Evolutionary conservation across 1,140 invertebrate species (phyloP).

Genomic region (Papilio machaon): DNA sequence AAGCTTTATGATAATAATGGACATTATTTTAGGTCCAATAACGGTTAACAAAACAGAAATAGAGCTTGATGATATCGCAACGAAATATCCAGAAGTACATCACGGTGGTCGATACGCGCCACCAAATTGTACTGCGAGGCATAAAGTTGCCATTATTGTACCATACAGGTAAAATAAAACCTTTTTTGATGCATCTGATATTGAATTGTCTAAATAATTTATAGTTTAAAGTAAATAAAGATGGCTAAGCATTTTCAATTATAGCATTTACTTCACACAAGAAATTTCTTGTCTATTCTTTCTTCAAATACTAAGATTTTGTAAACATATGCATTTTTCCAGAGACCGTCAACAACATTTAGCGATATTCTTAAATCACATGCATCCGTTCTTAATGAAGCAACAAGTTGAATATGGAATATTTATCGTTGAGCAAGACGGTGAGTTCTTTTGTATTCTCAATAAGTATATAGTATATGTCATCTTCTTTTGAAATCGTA

Average conservation of each 20-base stretch:
- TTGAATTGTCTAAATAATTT: too few relatives aligned
- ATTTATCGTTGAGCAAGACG: conserved; percentile 91
- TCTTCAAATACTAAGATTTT: background rate
- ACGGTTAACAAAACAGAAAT: conserved; percentile 76
- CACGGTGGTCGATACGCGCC: conserved; percentile 91
- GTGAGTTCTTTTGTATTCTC: conserved; percentile 62
- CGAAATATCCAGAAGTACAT: conserved; percentile 70
- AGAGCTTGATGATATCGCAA: conserved; percentile 71
- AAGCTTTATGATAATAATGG: too few relatives aligned
- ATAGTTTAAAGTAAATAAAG: too few relatives aligned
- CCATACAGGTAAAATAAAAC: conserved; percentile 85
- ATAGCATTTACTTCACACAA: background rate
- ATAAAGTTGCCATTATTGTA: conserved; percentile 94
- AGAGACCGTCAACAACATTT: conserved; percentile 91
- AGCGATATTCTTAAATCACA: conserved; percentile 89
- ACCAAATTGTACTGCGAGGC: conserved; percentile 86
- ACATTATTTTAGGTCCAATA: conserved; percentile 65
- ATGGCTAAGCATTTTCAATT: too few relatives aligned
- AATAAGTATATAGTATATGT: background rate
- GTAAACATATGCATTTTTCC: conserved; percentile 48
- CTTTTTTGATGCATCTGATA: too few relatives aligned
- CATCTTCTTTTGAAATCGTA: background rate
- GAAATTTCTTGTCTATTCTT: background rate
- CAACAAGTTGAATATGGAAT: conserved; percentile 96
- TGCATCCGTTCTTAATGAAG: conserved; percentile 93